phyloP scores from a whole-genome alignment of 2,888 invertebrate species.

The Poecilobothrus nobilitatus region DNA sequence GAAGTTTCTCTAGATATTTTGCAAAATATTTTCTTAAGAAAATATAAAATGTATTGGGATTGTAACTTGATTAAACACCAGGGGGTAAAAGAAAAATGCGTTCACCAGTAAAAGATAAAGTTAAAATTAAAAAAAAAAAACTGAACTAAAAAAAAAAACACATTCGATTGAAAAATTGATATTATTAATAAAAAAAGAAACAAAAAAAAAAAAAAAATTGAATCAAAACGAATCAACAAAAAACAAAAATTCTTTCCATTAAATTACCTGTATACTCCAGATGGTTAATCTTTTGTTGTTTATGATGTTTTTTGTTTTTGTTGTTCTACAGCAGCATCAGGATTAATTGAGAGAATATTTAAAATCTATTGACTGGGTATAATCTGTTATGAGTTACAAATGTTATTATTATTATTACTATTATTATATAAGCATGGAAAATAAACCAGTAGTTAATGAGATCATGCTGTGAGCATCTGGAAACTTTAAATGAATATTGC shows the following conservation, averaged over 20 bases:
- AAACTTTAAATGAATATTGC: neutral
- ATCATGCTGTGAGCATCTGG: neutral
- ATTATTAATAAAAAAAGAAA: neutral
- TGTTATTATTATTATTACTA: neutral
- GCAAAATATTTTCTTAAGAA: neutral
- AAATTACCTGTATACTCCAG: neutral
- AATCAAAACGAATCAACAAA: no score
- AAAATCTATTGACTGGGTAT: neutral
- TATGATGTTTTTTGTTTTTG: no score
- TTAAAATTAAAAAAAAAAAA: neutral
- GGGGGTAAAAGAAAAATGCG: neutral
- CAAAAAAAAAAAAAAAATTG: neutral
- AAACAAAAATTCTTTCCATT: neutral
- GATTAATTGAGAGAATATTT: conserved; percentile 1
- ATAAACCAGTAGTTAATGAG: conserved; percentile 3
- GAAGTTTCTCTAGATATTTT: neutral
- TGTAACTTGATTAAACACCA: neutral
- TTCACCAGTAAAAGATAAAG: neutral
- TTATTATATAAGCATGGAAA: neutral
- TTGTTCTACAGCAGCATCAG: neutral
- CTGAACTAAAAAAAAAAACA: no score
- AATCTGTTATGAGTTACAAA: neutral
- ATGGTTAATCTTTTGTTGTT: neutral
- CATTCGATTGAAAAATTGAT: no score
- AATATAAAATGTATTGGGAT: neutral